These are phyloP conservation scores for Cromileptes altivelis DNA, from an alignment of 2,113 vertebrate species.

Conservation along the genomic window DNA sequence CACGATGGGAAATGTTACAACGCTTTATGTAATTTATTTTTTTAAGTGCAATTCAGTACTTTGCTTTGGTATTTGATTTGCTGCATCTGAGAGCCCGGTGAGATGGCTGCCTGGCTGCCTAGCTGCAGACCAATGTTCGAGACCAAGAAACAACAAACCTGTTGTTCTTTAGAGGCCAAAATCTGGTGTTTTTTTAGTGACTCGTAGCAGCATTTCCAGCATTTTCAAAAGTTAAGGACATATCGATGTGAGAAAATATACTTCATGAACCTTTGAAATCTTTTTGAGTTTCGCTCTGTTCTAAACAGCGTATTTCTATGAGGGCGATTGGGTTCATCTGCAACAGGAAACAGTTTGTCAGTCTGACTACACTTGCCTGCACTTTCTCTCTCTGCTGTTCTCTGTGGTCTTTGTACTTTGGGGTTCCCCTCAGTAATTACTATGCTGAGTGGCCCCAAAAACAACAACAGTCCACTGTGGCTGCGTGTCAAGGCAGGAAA, in stretches of 20 bases:
- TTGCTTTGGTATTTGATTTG: neutral
- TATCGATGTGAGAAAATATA: neutral
- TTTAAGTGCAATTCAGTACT: neutral
- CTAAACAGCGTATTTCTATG: constrained; percentile 47
- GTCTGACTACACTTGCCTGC: constrained; percentile 15
- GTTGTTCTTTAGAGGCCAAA: no score
- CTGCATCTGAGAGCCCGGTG: neutral
- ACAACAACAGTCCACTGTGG: constrained; percentile 50
- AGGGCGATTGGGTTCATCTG: constrained; percentile 51
- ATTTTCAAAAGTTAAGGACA: no score
- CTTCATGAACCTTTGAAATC: neutral
- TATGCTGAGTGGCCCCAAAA: constrained; percentile 26
- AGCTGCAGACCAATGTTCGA: no score
- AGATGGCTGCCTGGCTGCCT: no score
- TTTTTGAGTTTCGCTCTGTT: neutral
- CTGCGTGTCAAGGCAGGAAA: constrained; percentile 37
- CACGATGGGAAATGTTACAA: no score
- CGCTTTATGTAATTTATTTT: neutral
- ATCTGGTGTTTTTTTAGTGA: no score
- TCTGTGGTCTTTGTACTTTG: constrained; percentile 44
- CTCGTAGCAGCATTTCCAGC: no score
- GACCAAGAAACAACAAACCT: no score
- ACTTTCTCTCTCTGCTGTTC: neutral
- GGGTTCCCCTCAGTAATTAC: constrained; percentile 64
- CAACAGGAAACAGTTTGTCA: constrained; percentile 39